These are phyloP conservation scores for Cerastis rubricosa DNA, from an alignment of 2,888 invertebrate genomes.

Conservation along the genomic window DNA sequence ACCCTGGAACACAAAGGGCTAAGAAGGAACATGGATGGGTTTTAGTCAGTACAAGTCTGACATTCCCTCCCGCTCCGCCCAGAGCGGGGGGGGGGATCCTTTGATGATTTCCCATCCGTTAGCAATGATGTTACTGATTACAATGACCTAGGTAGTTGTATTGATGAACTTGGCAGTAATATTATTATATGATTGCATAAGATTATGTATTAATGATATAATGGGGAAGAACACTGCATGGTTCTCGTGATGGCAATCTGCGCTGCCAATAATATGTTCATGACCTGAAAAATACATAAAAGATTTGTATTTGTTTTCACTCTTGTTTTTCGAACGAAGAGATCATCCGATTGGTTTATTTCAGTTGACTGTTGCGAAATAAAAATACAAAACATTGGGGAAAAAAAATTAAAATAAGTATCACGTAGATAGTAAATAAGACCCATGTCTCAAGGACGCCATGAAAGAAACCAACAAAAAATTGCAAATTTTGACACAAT, in stretches of 20 bases:
- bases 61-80: too few relatives aligned
- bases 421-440: too few relatives aligned
- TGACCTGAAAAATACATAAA: slow-evolving; percentile 5
- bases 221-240: slow-evolving; percentile 4
- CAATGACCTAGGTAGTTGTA: slow-evolving; percentile 1
- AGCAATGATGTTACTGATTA: slow-evolving; percentile 1
- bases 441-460: background rate
- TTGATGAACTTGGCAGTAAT: slow-evolving; percentile 29
- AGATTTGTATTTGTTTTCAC: background rate
- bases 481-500: background rate
- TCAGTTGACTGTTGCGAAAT: background rate
- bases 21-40: too few relatives aligned
- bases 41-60: too few relatives aligned
- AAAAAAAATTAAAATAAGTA: background rate
- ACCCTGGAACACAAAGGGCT: too few relatives aligned
- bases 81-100: too few relatives aligned
- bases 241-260: background rate
- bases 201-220: slow-evolving; percentile 19
- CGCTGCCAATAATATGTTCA: slow-evolving; percentile 3
- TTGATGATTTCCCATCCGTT: too few relatives aligned
- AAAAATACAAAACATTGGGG: background rate
- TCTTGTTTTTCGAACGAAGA: background rate
- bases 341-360: background rate
- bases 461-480: background rate
- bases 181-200: slow-evolving; percentile 19